Conservation (phyloP, 2,797 vertebrate species). For the Philypnodon macrostomus region DNA sequence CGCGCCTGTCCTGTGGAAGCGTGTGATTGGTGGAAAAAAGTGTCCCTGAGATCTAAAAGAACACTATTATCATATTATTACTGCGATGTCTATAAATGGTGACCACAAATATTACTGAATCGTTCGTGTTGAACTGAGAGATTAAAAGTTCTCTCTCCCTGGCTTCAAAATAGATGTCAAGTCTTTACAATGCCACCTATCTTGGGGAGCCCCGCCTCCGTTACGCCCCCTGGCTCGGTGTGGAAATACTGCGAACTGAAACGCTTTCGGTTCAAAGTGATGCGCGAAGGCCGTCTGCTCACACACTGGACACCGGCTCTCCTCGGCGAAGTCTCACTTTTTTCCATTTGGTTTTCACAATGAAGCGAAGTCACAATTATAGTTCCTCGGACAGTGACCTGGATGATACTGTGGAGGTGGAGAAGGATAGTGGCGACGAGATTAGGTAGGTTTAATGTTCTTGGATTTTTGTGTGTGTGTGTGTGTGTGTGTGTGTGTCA, state of each 20-base stretch:
- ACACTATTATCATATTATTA: too few relatives aligned
- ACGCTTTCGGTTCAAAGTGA: conserved; percentile 38
- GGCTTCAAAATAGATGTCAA: conserved; percentile 19
- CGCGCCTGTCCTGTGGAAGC: too few relatives aligned
- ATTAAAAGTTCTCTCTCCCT: not conserved
- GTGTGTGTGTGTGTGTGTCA: not conserved
- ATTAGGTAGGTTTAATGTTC: conserved; percentile 79
- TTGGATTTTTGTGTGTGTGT: not conserved
- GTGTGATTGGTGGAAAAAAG: too few relatives aligned
- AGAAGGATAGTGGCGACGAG: conserved; percentile 93
- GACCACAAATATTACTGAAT: too few relatives aligned
- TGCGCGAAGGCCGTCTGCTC: conserved; percentile 21
- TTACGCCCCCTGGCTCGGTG: conserved; percentile 31
- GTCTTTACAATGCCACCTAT: conserved; percentile 15
- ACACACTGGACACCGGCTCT: conserved; percentile 34
- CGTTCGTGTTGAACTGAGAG: not conserved
- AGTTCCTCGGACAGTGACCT: conserved; percentile 95
- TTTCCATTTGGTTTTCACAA: too few relatives aligned
- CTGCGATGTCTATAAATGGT: too few relatives aligned
- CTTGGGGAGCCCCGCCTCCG: conserved; percentile 32
- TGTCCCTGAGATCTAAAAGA: too few relatives aligned
- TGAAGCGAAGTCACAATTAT: conserved; percentile 92
- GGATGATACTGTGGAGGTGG: conserved; percentile 92
- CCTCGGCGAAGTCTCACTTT: conserved; percentile 3
- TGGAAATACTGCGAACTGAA: conserved; percentile 36